phyloP scores from a whole-genome alignment of 2,113 vertebrate genomes.

The Toxotes jaculatrix region DNA sequence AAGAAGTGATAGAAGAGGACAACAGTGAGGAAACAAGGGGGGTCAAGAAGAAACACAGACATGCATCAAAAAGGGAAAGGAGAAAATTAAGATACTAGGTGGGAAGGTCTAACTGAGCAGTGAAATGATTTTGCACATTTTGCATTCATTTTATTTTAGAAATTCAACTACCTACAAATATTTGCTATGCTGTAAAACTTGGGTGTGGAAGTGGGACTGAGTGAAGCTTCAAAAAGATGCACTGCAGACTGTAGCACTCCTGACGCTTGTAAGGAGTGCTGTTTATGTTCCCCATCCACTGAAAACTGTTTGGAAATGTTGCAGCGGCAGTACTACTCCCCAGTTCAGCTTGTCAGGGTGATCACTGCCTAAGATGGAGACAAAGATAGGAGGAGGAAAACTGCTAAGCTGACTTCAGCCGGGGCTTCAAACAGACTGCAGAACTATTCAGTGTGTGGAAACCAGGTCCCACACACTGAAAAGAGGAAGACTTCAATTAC shows the following conservation, averaged over 20 bases:
- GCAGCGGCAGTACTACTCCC: neutral
- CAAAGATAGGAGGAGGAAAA: constrained; percentile 16
- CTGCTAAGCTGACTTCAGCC: constrained; percentile 27
- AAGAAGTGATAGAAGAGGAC: neutral
- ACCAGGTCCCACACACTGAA: constrained; percentile 20
- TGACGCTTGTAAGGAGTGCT: neutral
- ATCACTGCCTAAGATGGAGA: constrained; percentile 31
- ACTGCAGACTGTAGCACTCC: neutral
- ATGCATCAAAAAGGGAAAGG: neutral
- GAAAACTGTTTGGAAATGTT: constrained; percentile 38
- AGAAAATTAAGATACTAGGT: neutral
- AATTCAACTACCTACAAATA: neutral
- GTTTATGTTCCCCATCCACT: constrained; percentile 20
- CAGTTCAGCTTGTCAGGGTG: constrained; percentile 22
- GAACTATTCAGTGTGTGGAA: constrained; percentile 25
- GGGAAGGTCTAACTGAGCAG: neutral
- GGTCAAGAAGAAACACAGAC: neutral
- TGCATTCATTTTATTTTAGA: neutral
- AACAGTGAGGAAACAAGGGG: neutral
- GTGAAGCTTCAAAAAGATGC: constrained; percentile 13
- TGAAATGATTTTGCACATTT: neutral
- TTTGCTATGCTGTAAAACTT: constrained; percentile 7
- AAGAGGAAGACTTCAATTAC: constrained; percentile 27
- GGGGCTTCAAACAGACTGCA: constrained; percentile 50
- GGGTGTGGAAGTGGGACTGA: neutral